These are phyloP conservation scores for Danio tinwini DNA, from an alignment of 2,797 vertebrate genomes.

Conservation along the genomic window DNA sequence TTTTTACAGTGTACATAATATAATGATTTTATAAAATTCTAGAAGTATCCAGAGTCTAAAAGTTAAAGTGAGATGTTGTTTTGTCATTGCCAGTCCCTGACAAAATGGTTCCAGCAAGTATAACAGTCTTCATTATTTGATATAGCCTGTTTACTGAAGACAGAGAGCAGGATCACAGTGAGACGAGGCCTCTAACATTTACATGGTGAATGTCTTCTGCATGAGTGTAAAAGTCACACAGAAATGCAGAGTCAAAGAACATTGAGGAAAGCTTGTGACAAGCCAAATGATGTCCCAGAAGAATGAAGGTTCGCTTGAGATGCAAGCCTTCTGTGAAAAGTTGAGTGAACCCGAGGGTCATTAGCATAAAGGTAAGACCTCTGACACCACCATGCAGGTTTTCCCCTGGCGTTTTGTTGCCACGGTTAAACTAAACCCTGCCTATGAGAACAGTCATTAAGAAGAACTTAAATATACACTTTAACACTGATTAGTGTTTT, in stretches of 20 bases:
- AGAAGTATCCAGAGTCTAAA: too few species aligned
- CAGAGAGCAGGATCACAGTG: background rate
- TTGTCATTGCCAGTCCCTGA: background rate
- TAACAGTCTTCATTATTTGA: background rate
- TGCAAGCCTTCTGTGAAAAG: slow-evolving; percentile 76
- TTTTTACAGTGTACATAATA: too few species aligned
- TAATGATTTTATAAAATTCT: too few species aligned
- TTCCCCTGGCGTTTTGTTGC: slow-evolving; percentile 39
- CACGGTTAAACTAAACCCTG: slow-evolving; percentile 33
- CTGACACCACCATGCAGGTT: slow-evolving; percentile 66
- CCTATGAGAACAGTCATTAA: slow-evolving; percentile 17
- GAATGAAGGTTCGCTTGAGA: slow-evolving; percentile 45
- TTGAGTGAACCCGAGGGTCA: slow-evolving; percentile 69
- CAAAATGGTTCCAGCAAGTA: background rate
- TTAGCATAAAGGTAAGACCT: slow-evolving; percentile 67
- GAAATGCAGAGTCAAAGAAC: slow-evolving; percentile 7
- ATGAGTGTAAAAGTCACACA: slow-evolving; percentile 2
- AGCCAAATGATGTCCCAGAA: slow-evolving; percentile 18
- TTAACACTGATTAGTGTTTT: slow-evolving; percentile 13
- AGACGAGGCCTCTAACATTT: slow-evolving; percentile 14
- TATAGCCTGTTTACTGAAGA: background rate
- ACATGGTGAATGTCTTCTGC: slow-evolving; percentile 2
- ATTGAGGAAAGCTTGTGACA: background rate
- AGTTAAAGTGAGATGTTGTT: background rate
- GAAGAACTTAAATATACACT: background rate